Evolutionary conservation across 2,797 vertebrate genomes (phyloP), one percentile per base, ranked within the genome.

Genomic region (Notolepis coatsorum): DNA sequence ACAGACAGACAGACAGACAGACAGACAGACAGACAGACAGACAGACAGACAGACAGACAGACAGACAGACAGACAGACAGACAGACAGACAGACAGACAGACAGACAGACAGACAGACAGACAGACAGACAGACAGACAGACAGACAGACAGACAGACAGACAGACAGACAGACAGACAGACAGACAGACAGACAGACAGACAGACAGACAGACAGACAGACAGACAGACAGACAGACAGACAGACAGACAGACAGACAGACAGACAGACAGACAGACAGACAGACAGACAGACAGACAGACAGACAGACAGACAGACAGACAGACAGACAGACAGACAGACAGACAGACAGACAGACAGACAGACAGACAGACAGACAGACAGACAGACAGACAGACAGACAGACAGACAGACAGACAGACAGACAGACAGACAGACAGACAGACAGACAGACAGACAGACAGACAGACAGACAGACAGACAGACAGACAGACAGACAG

Each of bases 181-280:
- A 27, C 59, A 27, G 69, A 66, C 48, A 64, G 35, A 55, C 20
- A 68, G 23, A 57, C 72, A 62, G 67, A 79, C 45, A 35, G 1
- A 5, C 33, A 65, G 42, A 38, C 64, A 50, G 47, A 37, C 45
- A 58, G n/a, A n/a, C n/a, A n/a, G n/a, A n/a, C n/a, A n/a, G n/a
- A n/a, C n/a, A n/a, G n/a, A n/a, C n/a, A n/a, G n/a, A n/a, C n/a
- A n/a, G n/a, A 41, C 51, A 33, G 27, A 17, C 38, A 31, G 42
- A 15, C 53, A 38, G 33, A 39, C 21, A 17, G 51, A 41, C 51
- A 9, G 31, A 10, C 56, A 0, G 27, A 4, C 41, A 1, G 56
- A 5, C 58, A 17, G 21, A 27, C 55, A 23, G n/a, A 24, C 49
- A n/a, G 56, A 41, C 25, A n/a, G n/a, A 59, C 47, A 5, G 27